phyloP scores from a whole-genome alignment of 2,113 vertebrate species.

The Amblyopsis rosae region DNA sequence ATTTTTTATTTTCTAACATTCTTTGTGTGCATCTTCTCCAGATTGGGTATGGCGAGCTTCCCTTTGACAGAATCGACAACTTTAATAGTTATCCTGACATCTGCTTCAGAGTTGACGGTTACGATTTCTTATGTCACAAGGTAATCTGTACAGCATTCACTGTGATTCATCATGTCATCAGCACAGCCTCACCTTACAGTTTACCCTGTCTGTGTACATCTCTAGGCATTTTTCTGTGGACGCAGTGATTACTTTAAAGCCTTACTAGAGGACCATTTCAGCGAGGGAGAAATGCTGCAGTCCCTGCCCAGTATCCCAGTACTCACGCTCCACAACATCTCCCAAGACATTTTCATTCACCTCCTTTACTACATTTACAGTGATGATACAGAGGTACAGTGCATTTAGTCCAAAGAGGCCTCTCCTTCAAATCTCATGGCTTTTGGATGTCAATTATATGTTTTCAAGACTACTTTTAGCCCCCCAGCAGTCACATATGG shows the following conservation, averaged over 20 bases:
- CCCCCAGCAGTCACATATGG: too few species aligned
- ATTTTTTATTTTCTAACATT: not conserved
- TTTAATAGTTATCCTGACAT: conserved; percentile 89
- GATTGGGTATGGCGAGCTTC: conserved; percentile 94
- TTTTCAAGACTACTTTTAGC: too few species aligned
- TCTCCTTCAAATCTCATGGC: not conserved
- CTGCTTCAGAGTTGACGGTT: conserved; percentile 87
- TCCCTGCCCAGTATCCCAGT: conserved; percentile 86
- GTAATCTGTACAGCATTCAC: conserved; percentile 56
- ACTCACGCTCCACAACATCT: conserved; percentile 87
- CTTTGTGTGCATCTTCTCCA: conserved; percentile 44
- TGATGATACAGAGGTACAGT: conserved; percentile 90
- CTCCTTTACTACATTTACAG: conserved; percentile 94
- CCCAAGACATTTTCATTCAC: conserved; percentile 86
- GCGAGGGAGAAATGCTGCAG: conserved; percentile 85
- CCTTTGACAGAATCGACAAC: conserved; percentile 86
- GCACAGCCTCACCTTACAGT: not conserved
- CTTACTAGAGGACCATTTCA: conserved; percentile 91
- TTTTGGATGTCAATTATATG: too few species aligned
- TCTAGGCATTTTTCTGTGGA: conserved; percentile 94
- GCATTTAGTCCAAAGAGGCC: conserved; percentile 15
- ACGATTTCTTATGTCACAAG: conserved; percentile 93
- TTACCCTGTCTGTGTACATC: conserved; percentile 1
- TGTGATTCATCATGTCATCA: not conserved
- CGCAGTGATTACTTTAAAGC: conserved; percentile 98